These are phyloP conservation scores for Perdita meconis DNA, from an alignment of 2,888 invertebrate species.

Conservation along the genomic window DNA sequence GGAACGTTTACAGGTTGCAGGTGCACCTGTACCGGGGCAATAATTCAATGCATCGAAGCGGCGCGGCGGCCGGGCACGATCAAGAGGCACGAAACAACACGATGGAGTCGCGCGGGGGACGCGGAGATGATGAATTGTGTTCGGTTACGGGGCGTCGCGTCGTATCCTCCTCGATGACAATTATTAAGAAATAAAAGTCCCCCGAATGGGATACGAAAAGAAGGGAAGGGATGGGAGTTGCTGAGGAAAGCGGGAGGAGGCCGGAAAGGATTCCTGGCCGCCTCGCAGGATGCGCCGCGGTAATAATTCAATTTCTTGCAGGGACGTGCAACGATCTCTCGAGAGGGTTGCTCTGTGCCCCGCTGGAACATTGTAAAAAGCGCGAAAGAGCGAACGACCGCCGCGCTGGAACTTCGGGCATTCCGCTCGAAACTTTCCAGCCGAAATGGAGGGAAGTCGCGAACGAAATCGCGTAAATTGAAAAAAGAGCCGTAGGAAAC, in stretches of 20 bases:
- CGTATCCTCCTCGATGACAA: constrained; percentile 40
- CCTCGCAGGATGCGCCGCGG: background rate
- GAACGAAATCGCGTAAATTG: constrained; percentile 8
- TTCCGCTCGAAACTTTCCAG: constrained; percentile 28
- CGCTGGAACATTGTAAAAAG: constrained; percentile 11
- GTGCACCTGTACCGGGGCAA: constrained; percentile 67
- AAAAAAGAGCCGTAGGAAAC: background rate
- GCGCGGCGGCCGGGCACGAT: constrained; percentile 6
- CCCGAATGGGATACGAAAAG: background rate
- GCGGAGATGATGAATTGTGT: constrained; percentile 51
- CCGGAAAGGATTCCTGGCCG: background rate
- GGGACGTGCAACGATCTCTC: background rate
- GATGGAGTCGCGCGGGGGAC: constrained; percentile 39
- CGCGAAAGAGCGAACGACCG: background rate
- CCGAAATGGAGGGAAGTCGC: constrained; percentile 10
- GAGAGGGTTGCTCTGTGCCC: background rate
- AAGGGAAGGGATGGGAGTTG: constrained; percentile 17
- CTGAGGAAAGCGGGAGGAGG: too few relatives aligned
- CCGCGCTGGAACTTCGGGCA: constrained; percentile 1
- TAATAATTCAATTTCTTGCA: constrained; percentile 48
- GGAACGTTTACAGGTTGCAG: constrained; percentile 49
- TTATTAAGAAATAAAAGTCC: constrained; percentile 40
- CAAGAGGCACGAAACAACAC: constrained; percentile 39
- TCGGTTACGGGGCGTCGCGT: background rate
- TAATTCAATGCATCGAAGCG: constrained; percentile 65